Evolutionary conservation across 1,140 invertebrate species (phyloP).

Genomic region (Pseudomyrmex dendroicus): DNA sequence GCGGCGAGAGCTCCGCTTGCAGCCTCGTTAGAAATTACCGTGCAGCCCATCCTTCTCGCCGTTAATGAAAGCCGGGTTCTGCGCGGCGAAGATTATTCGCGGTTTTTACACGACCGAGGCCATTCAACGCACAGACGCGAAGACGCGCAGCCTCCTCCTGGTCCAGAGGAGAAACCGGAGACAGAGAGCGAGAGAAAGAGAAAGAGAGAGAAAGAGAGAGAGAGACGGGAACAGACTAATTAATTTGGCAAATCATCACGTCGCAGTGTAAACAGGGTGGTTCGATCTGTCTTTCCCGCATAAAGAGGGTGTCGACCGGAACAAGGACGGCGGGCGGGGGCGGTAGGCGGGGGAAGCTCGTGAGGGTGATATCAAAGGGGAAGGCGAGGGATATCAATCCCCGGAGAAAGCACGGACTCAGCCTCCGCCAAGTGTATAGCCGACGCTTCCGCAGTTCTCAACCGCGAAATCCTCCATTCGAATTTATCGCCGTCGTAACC

Average conservation of each 20-base stretch:
- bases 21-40: slow-evolving; percentile 72
- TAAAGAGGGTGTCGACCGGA: slow-evolving; percentile 60
- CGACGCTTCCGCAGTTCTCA: slow-evolving; percentile 81
- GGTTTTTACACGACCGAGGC: slow-evolving; percentile 65
- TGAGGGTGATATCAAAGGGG: slow-evolving; percentile 81
- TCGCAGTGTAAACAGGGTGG: slow-evolving; percentile 76
- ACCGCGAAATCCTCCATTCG: slow-evolving; percentile 81
- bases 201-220: slow-evolving; percentile 54
- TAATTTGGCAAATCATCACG: slow-evolving; percentile 79
- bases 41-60: slow-evolving; percentile 64
- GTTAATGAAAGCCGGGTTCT: slow-evolving; percentile 71
- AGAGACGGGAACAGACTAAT: slow-evolving; percentile 69
- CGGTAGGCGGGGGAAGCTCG: slow-evolving; percentile 53
- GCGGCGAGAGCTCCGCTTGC: slow-evolving; percentile 48
- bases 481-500: slow-evolving; percentile 84
- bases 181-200: background rate
- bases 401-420: slow-evolving; percentile 66
- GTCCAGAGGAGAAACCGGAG: slow-evolving; percentile 7
- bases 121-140: slow-evolving; percentile 25
- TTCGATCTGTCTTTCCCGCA: slow-evolving; percentile 77
- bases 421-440: slow-evolving; percentile 28
- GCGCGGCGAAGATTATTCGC: slow-evolving; percentile 72
- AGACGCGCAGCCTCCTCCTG: slow-evolving; percentile 32
- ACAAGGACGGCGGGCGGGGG: slow-evolving; percentile 32
- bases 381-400: slow-evolving; percentile 83